phyloP scores from a whole-genome alignment of 1,140 invertebrate genomes.

The Bombus breviceps region DNA sequence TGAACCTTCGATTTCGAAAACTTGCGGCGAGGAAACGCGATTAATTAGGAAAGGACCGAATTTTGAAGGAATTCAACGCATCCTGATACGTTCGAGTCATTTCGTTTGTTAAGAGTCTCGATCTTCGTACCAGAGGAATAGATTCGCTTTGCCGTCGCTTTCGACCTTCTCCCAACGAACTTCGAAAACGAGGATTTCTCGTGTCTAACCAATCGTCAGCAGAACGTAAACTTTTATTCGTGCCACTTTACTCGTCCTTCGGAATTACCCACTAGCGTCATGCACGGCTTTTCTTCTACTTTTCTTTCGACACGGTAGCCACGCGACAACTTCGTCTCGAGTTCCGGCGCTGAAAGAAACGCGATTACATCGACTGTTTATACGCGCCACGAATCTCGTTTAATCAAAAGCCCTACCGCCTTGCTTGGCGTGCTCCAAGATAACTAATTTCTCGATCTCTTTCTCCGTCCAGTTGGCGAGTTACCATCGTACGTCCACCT shows the following conservation, averaged over 20 bases:
- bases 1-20: background rate
- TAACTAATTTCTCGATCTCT: constrained; percentile 6
- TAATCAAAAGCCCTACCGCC: background rate
- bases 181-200: background rate
- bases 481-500: background rate
- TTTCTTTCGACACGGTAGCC: background rate
- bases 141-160: background rate
- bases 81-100: too few species aligned
- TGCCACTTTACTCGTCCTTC: too few species aligned
- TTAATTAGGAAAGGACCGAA: background rate
- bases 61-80: background rate
- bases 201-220: background rate
- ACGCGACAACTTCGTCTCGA: background rate
- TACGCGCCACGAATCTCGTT: too few species aligned
- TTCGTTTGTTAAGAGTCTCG: background rate
- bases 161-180: too few species aligned
- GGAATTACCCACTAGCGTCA: background rate
- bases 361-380: too few species aligned
- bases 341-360: background rate
- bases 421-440: background rate
- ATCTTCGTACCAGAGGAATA: background rate
- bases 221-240: background rate
- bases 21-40: background rate
- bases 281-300: too few species aligned
- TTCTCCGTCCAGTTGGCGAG: constrained; percentile 13